phyloP scores from a whole-genome alignment of 2,113 vertebrate genomes.

The Amazona vittata region DNA sequence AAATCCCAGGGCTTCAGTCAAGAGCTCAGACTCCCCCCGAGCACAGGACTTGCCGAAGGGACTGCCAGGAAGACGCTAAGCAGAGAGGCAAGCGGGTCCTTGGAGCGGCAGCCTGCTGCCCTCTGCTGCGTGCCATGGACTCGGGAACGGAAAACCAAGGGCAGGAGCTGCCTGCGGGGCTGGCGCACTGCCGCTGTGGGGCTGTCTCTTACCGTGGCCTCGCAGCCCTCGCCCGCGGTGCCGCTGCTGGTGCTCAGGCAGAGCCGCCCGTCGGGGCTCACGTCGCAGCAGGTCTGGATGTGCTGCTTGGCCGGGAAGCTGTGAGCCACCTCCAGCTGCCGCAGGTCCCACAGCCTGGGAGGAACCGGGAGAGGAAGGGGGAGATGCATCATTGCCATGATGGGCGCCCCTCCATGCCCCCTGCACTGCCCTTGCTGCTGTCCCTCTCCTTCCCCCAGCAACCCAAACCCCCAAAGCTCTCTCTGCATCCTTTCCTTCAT shows the following conservation, averaged over 20 bases:
- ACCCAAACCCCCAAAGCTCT: neutral
- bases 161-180: neutral
- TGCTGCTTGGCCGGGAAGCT: slow-evolving; percentile 88
- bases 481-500: neutral
- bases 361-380: neutral
- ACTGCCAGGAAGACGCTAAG: neutral
- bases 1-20: neutral
- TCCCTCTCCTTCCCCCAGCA: neutral
- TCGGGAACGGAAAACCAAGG: accelerated
- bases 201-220: slow-evolving; percentile 78
- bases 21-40: neutral
- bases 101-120: neutral
- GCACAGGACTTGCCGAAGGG: neutral
- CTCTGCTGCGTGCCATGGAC: accelerated
- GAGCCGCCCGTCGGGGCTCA: slow-evolving; percentile 81
- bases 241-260: slow-evolving; percentile 91
- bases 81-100: neutral
- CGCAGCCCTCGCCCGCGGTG: slow-evolving; percentile 87
- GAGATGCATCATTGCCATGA: accelerated
- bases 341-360: slow-evolving; percentile 92
- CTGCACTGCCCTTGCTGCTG: accelerated
- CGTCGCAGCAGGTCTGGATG: slow-evolving; percentile 93
- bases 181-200: neutral
- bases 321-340: slow-evolving; percentile 87
- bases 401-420: accelerated